Evolutionary conservation across 2,797 vertebrate genomes (phyloP).

Genomic region (Melanotaenia boesemani): DNA sequence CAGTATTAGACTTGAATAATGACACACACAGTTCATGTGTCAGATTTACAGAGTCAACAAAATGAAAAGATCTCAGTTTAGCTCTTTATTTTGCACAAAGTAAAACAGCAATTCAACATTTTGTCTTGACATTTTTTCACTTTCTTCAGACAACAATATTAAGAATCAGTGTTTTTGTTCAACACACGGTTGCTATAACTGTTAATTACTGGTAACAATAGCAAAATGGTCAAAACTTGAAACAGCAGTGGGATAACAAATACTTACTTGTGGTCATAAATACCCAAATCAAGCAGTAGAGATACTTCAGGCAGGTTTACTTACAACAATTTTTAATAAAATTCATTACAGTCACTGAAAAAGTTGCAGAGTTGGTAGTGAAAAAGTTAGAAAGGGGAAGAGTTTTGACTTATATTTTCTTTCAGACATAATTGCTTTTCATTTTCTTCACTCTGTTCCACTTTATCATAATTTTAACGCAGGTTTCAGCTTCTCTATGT

Average conservation of each 20-base stretch:
- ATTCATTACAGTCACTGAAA: too few species aligned
- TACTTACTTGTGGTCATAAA: neutral
- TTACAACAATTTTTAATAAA: too few species aligned
- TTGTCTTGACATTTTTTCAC: too few species aligned
- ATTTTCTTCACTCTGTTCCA: slow-evolving; percentile 9
- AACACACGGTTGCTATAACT: neutral
- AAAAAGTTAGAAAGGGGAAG: too few species aligned
- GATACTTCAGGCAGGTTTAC: too few species aligned
- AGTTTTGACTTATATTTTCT: too few species aligned
- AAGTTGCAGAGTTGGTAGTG: too few species aligned
- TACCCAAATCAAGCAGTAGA: neutral
- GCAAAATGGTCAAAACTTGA: too few species aligned
- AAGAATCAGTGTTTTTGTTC: too few species aligned
- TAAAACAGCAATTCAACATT: too few species aligned
- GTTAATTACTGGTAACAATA: neutral
- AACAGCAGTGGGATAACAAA: neutral
- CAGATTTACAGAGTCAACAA: slow-evolving; percentile 6
- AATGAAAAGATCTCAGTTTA: slow-evolving; percentile 2
- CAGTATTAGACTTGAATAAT: neutral
- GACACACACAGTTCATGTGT: neutral
- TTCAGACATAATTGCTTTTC: neutral
- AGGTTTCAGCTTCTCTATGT: slow-evolving; percentile 38
- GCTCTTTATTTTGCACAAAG: neutral
- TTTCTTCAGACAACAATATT: neutral
- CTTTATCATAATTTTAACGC: slow-evolving; percentile 4